Evolutionary conservation across 2,113 vertebrate genomes (phyloP), one percentile per base, ranked within the genome.

Genomic region (Heliornis fulica): DNA sequence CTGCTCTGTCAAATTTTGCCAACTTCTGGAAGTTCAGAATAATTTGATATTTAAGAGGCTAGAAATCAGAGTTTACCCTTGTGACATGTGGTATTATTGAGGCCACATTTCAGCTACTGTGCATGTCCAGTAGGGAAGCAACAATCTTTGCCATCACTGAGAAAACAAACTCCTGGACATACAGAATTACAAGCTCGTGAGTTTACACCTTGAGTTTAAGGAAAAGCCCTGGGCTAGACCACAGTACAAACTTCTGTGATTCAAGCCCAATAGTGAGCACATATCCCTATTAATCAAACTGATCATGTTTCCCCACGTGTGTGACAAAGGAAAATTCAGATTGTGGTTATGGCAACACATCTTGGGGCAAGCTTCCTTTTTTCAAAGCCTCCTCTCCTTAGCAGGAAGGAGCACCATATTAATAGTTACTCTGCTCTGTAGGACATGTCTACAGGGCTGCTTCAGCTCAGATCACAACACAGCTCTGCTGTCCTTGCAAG

Each of bases 331-430:
- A 89, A 85, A 87, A 91, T 51, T 87, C 56, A 56, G 43, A 17
- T 28, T 87, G 26, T 40, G 46, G 68, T 91, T 75, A 71, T 14
- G 12, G 50, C 43, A 63, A 64, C 19, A 5, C 6, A 13, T 13
- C 23, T 71, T 51, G 51, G 74, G 51, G 74, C 40, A 78, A 63
- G 54, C 19, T 59, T 54, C 32, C 56, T 63, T 57, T 34, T 78
- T 81, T 32, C 43, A 63, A 84, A 91, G 34, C 34, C 56, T 71
- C 17, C 48, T 79, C 32, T 89, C 56, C 74, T 79, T 15, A 50
- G 64, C 0, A 41, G 25, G 17, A 76, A 64, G 34, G 0, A 54
- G 26, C 9, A 50, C 31, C 7, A 5, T 18, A 32, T 38, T 45
- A 57, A 34, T 20, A 63, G 20, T 16, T 54, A 3, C 36, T 50